Conservation (phyloP, 2,113 vertebrate genomes). For the Enhydra lutris region DNA sequence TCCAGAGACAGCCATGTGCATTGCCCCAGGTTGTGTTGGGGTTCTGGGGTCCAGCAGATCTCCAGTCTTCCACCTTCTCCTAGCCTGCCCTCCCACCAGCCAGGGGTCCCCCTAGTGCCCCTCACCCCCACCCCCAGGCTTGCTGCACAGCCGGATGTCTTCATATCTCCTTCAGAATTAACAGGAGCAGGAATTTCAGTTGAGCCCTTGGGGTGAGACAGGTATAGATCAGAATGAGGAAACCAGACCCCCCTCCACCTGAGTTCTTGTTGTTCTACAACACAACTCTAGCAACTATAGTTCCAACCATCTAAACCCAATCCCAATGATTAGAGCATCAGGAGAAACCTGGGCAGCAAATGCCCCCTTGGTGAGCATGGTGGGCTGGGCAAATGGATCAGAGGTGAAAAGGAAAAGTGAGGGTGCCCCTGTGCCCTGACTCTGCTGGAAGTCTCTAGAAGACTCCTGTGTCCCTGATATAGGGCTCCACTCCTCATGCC, state of each 20-base stretch:
- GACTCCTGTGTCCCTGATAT: not conserved
- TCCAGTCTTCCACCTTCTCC: not conserved
- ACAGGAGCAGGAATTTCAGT: not conserved
- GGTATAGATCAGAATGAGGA: not conserved
- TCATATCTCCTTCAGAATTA: not conserved
- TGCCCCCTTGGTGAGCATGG: not conserved
- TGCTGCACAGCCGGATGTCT: not conserved
- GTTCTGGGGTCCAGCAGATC: not conserved
- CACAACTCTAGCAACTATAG: not conserved
- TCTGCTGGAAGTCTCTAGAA: not conserved
- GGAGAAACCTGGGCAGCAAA: not conserved
- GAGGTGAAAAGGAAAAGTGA: not conserved
- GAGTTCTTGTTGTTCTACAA: not conserved
- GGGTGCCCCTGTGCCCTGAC: not conserved
- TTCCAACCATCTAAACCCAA: not conserved
- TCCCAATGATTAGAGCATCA: not conserved
- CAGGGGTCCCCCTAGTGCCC: too few relatives aligned
- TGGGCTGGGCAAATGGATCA: not conserved
- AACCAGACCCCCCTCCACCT: not conserved
- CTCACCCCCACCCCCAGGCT: not conserved
- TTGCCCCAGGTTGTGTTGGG: not conserved
- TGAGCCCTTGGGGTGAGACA: not conserved
- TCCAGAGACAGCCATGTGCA: not conserved
- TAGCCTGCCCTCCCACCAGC: not conserved
- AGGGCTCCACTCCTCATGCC: not conserved